Base-by-base conservation (phyloP, 2,888 invertebrate genomes). In the Hylaea fasciaria region DNA sequence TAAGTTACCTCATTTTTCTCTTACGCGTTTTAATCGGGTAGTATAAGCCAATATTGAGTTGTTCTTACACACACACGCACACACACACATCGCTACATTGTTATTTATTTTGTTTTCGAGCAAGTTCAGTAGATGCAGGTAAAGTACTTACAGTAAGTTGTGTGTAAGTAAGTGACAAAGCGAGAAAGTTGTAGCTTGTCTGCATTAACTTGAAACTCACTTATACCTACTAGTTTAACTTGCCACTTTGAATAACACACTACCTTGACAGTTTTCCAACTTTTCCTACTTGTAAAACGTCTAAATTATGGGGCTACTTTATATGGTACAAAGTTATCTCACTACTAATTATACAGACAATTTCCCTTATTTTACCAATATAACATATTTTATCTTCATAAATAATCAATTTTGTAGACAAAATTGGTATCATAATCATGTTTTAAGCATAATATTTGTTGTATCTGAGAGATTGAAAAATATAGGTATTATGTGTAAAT, bases 161-260 rank as follows among this genome's bases (percentile, higher is more conserved):
- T 62, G 55, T 57, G 53, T 64, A 59, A 62, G 57, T 66, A 57
- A 64, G 70, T 71, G 69, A 71, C 68, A 65, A 66, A 71, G 69
- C 66, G 66, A 63, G 66, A 68, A 77, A 71, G 70, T 77, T 78
- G 69, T 65, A 58, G 65, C 58, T 52, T 71, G 69, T 65, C 67
- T 70, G 68, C 73, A 74, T 76, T 74, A 74, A 80, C 74, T 80
- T 76, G 65, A 69, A 80, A 77, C 74, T 77, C 71, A 72, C 58
- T 70, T 70, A 66, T 75, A 22, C 3, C 22, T 22, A 76, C 73
- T 77, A 73, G 75, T 77, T 78, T 71, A 75, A 80, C 72, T 74
- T 74, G 64, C 65, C 63, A 61, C 70, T 64, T 68, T 73, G 78
- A 74, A 74, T 73, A 75, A 75, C 73, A 75, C 72, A 76, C 74